Conservation (phyloP, 2,797 vertebrate genomes). For the Mormyrops boulengeri region DNA sequence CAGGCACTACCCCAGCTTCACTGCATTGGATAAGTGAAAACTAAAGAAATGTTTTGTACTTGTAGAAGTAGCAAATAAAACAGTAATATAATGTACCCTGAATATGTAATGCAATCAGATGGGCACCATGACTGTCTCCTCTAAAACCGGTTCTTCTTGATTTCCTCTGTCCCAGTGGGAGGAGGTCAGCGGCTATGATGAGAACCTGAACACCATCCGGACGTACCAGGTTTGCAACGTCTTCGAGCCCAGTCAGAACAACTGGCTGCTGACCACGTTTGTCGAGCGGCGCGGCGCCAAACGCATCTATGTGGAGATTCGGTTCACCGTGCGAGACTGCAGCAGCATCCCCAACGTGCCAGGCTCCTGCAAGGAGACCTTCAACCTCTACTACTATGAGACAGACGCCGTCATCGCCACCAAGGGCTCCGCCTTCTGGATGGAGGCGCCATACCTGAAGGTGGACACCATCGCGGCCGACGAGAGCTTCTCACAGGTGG, state of each 20-base stretch:
- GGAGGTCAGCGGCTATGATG: conserved; percentile 96
- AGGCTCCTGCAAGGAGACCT: conserved; percentile 96
- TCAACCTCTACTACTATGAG: conserved; percentile 97
- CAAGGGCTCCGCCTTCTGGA: conserved; percentile 93
- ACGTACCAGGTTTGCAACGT: conserved; percentile 98
- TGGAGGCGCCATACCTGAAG: conserved; percentile 94
- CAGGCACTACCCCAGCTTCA: neutral
- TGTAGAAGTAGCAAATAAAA: neutral
- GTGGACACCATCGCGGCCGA: conserved; percentile 97
- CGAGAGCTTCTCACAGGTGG: conserved; percentile 96
- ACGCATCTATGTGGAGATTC: conserved; percentile 94
- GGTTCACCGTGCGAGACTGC: conserved; percentile 95
- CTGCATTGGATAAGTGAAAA: neutral
- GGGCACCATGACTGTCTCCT: neutral
- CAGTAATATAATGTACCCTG: neutral
- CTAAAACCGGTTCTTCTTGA: neutral
- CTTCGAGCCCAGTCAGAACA: conserved; percentile 96
- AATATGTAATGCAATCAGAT: neutral
- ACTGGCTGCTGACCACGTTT: conserved; percentile 97
- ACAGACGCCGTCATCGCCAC: conserved; percentile 89
- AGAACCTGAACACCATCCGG: conserved; percentile 97
- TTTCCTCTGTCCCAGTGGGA: conserved; percentile 72
- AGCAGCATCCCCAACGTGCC: conserved; percentile 96
- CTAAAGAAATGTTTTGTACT: neutral
- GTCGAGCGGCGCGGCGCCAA: conserved; percentile 85